A percentile compares a stretch with the other conserved stretches of the same genome.
phyloP scores from a whole-genome alignment of 2,797 vertebrate genomes.

The Pempheris klunzingeri region DNA sequence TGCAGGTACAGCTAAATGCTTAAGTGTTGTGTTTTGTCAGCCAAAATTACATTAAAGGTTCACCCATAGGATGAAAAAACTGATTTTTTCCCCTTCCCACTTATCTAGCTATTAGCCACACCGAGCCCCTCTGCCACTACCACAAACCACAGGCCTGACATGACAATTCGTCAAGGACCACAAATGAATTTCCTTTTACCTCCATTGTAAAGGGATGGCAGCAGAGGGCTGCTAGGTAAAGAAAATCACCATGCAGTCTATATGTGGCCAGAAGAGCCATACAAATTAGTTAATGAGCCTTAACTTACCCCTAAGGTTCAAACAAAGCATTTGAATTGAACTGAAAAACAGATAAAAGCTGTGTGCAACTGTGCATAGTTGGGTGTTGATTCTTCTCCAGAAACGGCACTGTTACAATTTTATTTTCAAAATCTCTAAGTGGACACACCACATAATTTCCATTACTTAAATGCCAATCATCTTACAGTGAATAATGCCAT shows the following conservation, averaged over 20 bases:
- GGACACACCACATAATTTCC: not conserved
- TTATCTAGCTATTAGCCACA: not conserved
- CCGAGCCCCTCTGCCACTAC: not conserved
- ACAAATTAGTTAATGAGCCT: conserved; percentile 25
- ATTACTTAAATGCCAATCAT: not conserved
- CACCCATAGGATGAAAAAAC: not conserved
- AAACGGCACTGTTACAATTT: not conserved
- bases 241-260: not conserved
- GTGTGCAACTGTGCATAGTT: not conserved
- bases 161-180: conserved; percentile 2
- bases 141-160: not conserved
- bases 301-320: conserved; percentile 4
- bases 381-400: not conserved
- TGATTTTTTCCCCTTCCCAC: not conserved
- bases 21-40: not conserved
- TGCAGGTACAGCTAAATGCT: not conserved
- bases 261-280: not conserved
- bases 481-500: conserved; percentile 13
- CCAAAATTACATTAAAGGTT: not conserved
- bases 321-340: conserved; percentile 5
- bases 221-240: conserved; percentile 11
- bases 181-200: conserved; percentile 6
- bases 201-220: not conserved
- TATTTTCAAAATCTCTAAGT: not conserved
- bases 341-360: conserved; percentile 5